Evolutionary conservation across 1,140 invertebrate genomes (phyloP), one percentile per base, ranked within the genome.

Genomic region (Bombus picipes): DNA sequence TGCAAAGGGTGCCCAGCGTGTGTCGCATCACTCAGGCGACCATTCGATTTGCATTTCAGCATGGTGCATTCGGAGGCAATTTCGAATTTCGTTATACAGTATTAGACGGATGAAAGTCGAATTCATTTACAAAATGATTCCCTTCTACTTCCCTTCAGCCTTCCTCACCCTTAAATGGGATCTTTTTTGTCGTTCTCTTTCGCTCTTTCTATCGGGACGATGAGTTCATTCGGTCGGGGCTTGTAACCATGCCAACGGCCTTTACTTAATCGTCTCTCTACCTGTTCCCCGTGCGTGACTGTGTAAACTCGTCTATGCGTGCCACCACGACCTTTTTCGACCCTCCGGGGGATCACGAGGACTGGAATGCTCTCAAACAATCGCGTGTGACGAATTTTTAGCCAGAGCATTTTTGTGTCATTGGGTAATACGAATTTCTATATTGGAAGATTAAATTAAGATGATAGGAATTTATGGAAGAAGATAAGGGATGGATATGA

Each of bases 211-310:
- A 3, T 39, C 43, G n/a, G n/a, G 22, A 41, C 59, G 47, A 85
- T 71, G 71, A 90, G 89, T 87, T 78, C 73, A 81, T 74, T 88
- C 68, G 66, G 73, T 81, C 88, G 85, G 84, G 86, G 87, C 82
- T 89, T 81, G 92, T 93, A 92, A 82, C 80, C 91, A 90, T 93
- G 83, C 89, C 88, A 92, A 93, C 91, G 88, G 89, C 87, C 87
- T 91, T 87, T 88, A 71, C 66, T 78, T 73, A 73, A 83, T 83
- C 70, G 65, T 53, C 78, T 81, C 75, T 65, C 83, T 87, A 81
- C 28, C 65, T 41, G 43, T 25, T 71, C 37, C 53, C 59, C 66
- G 66, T 83, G 68, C 83, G 78, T 85, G 70, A 81, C 57, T 65
- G 70, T 73, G 66, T 85, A 89, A 89, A 85, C 81, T 43, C 68